Evolutionary conservation across 2,113 vertebrate species (phyloP).

Genomic region (Sigmodon hispidus): DNA sequence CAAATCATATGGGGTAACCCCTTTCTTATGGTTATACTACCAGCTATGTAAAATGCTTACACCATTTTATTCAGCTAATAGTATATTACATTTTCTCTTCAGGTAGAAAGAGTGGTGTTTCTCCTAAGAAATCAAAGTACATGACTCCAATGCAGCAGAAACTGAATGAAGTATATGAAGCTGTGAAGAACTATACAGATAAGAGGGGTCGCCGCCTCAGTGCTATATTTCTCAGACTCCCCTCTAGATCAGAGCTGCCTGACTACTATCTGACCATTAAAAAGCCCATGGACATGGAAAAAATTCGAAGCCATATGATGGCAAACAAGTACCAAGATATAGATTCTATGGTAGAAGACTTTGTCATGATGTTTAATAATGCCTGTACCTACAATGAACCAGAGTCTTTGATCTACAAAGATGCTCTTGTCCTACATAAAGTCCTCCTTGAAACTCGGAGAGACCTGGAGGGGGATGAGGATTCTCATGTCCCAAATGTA

Average conservation of each 20-base stretch:
- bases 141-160: constrained; percentile 98
- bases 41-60: not conserved
- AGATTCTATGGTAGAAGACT: constrained; percentile 97
- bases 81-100: constrained; percentile 61
- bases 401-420: constrained; percentile 97
- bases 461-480: constrained; percentile 96
- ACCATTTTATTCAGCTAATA: constrained; percentile 51
- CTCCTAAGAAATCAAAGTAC: constrained; percentile 97
- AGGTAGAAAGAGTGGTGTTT: constrained; percentile 97
- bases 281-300: constrained; percentile 98
- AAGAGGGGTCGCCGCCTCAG: constrained; percentile 98
- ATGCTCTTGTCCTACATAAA: constrained; percentile 96
- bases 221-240: constrained; percentile 96
- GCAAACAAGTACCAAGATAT: constrained; percentile 99
- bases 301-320: constrained; percentile 98
- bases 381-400: constrained; percentile 99
- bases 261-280: constrained; percentile 99
- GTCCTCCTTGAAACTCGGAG: constrained; percentile 95
- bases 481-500: constrained; percentile 95
- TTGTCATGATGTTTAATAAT: constrained; percentile 99
- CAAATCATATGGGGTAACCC: not conserved
- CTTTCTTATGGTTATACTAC: constrained; percentile 6
- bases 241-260: constrained; percentile 97
- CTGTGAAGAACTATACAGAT: constrained; percentile 98
- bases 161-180: constrained; percentile 97